Conservation (phyloP, 23 tunicate genomes). For the Diplosoma virens region DNA sequence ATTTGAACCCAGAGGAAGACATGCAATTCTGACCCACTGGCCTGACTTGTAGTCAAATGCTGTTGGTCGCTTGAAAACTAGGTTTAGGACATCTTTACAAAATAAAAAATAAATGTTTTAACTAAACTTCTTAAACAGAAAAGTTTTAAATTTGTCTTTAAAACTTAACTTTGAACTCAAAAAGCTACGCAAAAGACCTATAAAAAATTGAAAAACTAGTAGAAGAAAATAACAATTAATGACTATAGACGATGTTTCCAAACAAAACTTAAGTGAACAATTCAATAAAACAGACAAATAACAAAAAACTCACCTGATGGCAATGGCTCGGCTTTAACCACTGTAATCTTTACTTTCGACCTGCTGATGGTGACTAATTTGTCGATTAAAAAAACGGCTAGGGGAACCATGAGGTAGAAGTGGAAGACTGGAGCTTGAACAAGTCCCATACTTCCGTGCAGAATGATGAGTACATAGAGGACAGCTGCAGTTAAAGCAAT, state of each 20-base stretch:
- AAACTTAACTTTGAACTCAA: too few species aligned
- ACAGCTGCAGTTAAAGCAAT: too few species aligned
- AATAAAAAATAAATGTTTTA: neutral
- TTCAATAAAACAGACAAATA: neutral
- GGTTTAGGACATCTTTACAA: constrained; percentile 61
- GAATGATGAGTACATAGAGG: constrained; percentile 67
- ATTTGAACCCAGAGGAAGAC: constrained; percentile 56
- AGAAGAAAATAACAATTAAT: too few species aligned
- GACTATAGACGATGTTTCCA: too few species aligned
- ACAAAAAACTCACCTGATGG: constrained; percentile 68
- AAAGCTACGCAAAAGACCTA: too few species aligned
- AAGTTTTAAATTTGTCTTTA: too few species aligned
- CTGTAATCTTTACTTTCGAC: constrained; percentile 85
- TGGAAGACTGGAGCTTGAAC: constrained; percentile 89
- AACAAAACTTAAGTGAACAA: neutral
- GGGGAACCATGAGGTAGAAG: constrained; percentile 80
- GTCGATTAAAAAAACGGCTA: constrained; percentile 55
- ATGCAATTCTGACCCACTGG: constrained; percentile 96
- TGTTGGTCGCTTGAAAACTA: constrained; percentile 83
- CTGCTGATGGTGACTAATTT: constrained; percentile 80
- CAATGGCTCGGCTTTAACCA: constrained; percentile 78
- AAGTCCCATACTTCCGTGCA: constrained; percentile 87
- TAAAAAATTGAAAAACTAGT: too few species aligned
- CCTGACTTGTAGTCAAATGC: constrained; percentile 92
- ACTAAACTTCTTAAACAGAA: too few species aligned